Evolutionary conservation across 2,113 vertebrate species (phyloP).

Genomic region (Amphiprion percula): DNA sequence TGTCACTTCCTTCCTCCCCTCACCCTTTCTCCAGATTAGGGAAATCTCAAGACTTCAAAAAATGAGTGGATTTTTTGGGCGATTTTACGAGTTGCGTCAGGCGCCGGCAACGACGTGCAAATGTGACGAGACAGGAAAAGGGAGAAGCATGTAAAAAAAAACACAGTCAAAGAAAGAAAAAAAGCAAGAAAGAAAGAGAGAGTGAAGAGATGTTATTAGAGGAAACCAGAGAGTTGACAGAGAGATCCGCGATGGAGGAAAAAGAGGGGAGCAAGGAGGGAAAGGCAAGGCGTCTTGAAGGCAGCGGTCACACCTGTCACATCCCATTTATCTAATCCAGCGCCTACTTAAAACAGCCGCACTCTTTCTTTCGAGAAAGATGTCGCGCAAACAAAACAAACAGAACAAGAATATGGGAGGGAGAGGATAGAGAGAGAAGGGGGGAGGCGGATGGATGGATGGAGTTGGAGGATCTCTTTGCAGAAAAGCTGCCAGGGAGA

Average conservation of each 20-base stretch:
- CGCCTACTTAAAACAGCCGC: constrained; percentile 85
- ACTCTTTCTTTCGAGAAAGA: constrained; percentile 81
- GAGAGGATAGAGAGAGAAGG: constrained; percentile 1
- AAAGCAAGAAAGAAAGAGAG: constrained; percentile 9
- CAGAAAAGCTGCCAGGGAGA: constrained; percentile 66
- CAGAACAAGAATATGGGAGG: constrained; percentile 67
- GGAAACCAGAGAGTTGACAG: constrained; percentile 64
- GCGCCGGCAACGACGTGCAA: constrained; percentile 43
- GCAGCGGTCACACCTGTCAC: constrained; percentile 89
- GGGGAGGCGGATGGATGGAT: not conserved
- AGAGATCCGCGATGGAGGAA: constrained; percentile 26
- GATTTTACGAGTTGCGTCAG: constrained; percentile 64
- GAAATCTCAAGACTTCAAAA: constrained; percentile 65
- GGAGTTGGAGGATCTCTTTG: constrained; percentile 53
- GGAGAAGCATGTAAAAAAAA: constrained; percentile 57
- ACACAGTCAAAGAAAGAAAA: constrained; percentile 35
- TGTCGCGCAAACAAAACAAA: constrained; percentile 83
- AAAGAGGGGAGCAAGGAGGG: constrained; percentile 58
- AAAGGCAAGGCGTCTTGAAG: constrained; percentile 84
- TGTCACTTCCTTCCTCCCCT: constrained; percentile 5
- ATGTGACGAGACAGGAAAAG: constrained; percentile 37
- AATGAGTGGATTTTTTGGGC: constrained; percentile 62
- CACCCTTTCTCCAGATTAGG: constrained; percentile 60
- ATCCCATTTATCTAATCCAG: constrained; percentile 89
- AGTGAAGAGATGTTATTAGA: constrained; percentile 64